These are phyloP conservation scores for Kryptolebias ocellatus DNA, from an alignment of 2,797 vertebrate species.

Conservation along the genomic window DNA sequence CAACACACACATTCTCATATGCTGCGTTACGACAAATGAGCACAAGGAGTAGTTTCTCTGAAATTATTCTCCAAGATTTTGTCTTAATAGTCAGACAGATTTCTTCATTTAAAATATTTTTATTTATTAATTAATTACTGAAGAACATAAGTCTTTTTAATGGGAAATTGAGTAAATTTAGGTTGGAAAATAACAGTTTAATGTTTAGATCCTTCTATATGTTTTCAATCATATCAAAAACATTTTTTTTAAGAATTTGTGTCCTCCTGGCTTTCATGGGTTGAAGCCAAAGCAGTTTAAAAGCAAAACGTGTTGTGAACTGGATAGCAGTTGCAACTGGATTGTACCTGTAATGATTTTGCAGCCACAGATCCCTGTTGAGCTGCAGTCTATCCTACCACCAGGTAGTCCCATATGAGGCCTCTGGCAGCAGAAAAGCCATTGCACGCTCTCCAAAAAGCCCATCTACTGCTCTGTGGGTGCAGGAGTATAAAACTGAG, in stretches of 20 bases:
- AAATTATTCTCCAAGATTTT: no score
- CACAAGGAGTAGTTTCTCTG: no score
- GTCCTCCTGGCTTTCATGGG: slow-evolving; percentile 6
- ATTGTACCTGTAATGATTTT: slow-evolving; percentile 61
- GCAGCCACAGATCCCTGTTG: slow-evolving; percentile 61
- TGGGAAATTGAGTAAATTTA: no score
- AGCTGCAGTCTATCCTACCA: slow-evolving; percentile 59
- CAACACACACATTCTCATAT: no score
- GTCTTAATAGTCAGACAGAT: no score
- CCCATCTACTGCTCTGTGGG: slow-evolving; percentile 69
- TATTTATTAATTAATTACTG: no score
- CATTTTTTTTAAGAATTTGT: neutral
- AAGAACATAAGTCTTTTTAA: no score
- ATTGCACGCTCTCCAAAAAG: slow-evolving; percentile 57
- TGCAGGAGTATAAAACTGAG: slow-evolving; percentile 47
- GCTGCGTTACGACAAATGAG: no score
- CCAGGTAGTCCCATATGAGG: slow-evolving; percentile 60
- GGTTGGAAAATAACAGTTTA: no score
- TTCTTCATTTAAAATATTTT: no score
- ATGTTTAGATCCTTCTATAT: neutral
- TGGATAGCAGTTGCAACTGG: slow-evolving; percentile 43
- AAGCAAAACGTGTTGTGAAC: slow-evolving; percentile 14
- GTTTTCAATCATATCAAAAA: neutral
- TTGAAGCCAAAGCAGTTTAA: slow-evolving; percentile 14
- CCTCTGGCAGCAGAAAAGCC: slow-evolving; percentile 59